A percentile compares a stretch with the other conserved stretches of the same genome.
Conservation (phyloP, 2,888 invertebrate species). For the Sussaba pulchella region DNA sequence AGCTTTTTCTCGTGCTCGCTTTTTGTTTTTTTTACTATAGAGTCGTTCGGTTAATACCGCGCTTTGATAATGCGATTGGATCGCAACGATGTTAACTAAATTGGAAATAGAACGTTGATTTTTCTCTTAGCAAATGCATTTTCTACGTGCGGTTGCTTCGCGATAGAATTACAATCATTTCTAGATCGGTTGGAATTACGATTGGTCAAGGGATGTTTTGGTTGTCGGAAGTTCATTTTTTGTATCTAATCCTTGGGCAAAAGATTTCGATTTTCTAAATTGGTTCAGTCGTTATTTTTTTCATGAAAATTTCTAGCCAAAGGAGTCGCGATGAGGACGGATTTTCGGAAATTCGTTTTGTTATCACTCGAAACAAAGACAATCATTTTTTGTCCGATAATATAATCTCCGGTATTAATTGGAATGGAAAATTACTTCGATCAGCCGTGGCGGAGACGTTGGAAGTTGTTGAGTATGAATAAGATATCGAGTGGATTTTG, state of each 20-base stretch:
- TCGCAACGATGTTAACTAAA: neutral
- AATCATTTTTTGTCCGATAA: too few relatives aligned
- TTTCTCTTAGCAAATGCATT: neutral
- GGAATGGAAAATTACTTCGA: neutral
- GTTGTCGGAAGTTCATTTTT: neutral
- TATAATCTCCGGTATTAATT: too few relatives aligned
- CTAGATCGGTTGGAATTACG: neutral
- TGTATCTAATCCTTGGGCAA: too few relatives aligned
- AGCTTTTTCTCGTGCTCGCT: slow-evolving; percentile 28
- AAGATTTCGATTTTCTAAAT: neutral
- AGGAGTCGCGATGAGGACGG: too few relatives aligned
- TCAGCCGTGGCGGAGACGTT: neutral
- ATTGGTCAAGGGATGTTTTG: too few relatives aligned
- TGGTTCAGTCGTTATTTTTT: too few relatives aligned
- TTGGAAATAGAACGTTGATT: slow-evolving; percentile 1
- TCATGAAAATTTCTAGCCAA: too few relatives aligned
- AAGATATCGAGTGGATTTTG: neutral
- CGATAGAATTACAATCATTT: neutral
- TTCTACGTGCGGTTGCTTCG: neutral
- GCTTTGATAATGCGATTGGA: slow-evolving; percentile 1
- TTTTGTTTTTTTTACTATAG: slow-evolving; percentile 5
- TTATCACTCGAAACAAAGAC: too few relatives aligned
- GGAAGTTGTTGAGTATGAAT: neutral
- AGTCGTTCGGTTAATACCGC: neutral
- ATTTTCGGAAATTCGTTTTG: too few relatives aligned